Conservation (phyloP, 2,888 invertebrate genomes). For the Agonopterix arenella region DNA sequence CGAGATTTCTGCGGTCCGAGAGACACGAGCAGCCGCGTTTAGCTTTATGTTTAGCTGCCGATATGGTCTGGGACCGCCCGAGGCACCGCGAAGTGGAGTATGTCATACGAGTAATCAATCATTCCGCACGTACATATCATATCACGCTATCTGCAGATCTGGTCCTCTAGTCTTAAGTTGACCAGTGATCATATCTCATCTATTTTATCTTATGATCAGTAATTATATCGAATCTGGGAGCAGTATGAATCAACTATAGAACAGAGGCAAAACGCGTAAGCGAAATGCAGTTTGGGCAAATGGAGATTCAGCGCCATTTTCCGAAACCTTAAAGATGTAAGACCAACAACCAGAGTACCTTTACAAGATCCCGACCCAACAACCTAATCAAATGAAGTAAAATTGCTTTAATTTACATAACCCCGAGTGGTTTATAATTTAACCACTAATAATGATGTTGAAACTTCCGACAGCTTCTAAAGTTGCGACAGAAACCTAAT, state of each 20-base stretch:
- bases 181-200: no score
- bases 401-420: constrained; percentile 47
- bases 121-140: constrained; percentile 16
- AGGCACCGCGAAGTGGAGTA: constrained; percentile 47
- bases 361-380: not conserved
- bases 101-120: constrained; percentile 62
- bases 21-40: constrained; percentile 14
- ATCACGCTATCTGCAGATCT: constrained; percentile 1
- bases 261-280: no score
- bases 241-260: no score
- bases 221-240: no score
- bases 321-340: no score
- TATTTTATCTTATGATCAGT: no score
- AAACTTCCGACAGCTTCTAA: constrained; percentile 51
- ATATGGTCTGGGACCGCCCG: constrained; percentile 13
- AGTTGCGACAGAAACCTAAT: constrained; percentile 44
- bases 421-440: constrained; percentile 44
- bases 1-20: constrained; percentile 28
- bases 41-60: constrained; percentile 13
- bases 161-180: not conserved
- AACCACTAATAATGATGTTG: constrained; percentile 47
- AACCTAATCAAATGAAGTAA: constrained; percentile 22
- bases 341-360: no score
- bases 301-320: no score
- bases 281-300: no score